phyloP scores from a whole-genome alignment of 2,888 invertebrate genomes.

The Sarcophaga rosellei region DNA sequence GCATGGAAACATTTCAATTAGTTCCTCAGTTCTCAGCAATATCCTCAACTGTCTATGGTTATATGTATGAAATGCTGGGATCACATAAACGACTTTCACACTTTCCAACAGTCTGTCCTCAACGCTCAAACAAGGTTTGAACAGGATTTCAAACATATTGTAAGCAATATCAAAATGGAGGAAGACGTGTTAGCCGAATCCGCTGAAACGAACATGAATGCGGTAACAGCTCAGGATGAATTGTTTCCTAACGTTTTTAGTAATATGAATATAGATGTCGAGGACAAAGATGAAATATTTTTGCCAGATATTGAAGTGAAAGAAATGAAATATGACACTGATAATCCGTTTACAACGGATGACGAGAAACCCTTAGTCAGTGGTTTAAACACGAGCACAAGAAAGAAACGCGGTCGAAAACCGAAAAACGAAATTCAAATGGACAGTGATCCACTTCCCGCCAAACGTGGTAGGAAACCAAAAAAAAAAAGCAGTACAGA shows the following conservation, averaged over 20 bases:
- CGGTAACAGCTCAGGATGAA: background rate
- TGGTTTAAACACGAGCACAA: slow-evolving; percentile 20
- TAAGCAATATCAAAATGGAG: slow-evolving; percentile 45
- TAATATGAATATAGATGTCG: background rate
- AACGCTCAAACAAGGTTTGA: slow-evolving; percentile 53
- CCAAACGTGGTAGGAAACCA: slow-evolving; percentile 48
- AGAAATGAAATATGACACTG: background rate
- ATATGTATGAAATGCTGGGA: slow-evolving; percentile 64
- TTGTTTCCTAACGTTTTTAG: slow-evolving; percentile 32
- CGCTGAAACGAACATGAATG: background rate
- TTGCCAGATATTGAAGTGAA: slow-evolving; percentile 12
- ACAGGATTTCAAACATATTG: slow-evolving; percentile 37
- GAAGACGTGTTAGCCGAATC: slow-evolving; percentile 24
- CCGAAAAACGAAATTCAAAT: slow-evolving; percentile 5
- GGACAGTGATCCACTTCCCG: background rate
- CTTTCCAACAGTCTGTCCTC: slow-evolving; percentile 56
- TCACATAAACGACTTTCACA: slow-evolving; percentile 61
- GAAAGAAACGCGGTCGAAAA: slow-evolving; percentile 45
- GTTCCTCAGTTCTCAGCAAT: slow-evolving; percentile 56
- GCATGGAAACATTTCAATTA: background rate
- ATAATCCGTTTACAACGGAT: slow-evolving; percentile 47
- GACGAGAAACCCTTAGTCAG: slow-evolving; percentile 56
- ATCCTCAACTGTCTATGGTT: slow-evolving; percentile 50
- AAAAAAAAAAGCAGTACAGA: slow-evolving; percentile 13
- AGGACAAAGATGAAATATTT: slow-evolving; percentile 35